Evolutionary conservation across 2,113 vertebrate species (phyloP), one percentile per base, ranked within the genome.

Genomic region (Echinops telfairi): DNA sequence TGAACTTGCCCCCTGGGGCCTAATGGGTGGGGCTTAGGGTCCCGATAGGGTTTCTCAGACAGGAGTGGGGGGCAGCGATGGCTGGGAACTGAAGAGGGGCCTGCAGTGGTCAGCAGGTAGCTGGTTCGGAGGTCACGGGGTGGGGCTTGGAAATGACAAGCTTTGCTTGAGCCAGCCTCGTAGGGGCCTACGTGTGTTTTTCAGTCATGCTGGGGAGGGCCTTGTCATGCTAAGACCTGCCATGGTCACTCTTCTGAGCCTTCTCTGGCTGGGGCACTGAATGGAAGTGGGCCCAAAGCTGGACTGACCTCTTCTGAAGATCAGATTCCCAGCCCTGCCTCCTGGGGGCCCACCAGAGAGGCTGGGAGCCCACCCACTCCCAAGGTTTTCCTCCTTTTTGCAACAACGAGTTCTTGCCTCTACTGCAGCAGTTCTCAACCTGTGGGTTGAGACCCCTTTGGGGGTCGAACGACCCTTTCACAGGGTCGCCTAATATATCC

Each of bases 391-490:
- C 25, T 53, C 40, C 25, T 53, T 71, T 57, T 77, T 47, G 27
- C 25, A 33, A 73, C 14, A 3, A 15, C 15, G 76, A 70, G 22
- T 27, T 62, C 20, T 86, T 40, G 77, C 91, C 91, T 96, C 73
- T 71, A 4, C 43, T 71, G 57, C n/a, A 38, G 29, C 90, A 25
- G 10, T 53, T 53, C 12, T 53, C 47, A 53, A 53, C 47, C 47
- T 53, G 47, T 10, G 47, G 47, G 47, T 53, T 9, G 12, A 4
- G 12, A 53, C 47, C 47, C 47, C 5, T 53, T 3, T 6, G 47
- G 47, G 47, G 9, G 47, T 53, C 10, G 9, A 53, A 53, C 47
- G 47, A 11, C 47, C 47, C 47, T 53, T 53, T 53, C 47, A 53
- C 47, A 14, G 47, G 47, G 47, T 53, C 12, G 10, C 47, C 47